Evolutionary conservation across 2,113 vertebrate genomes (phyloP), one percentile per base, ranked within the genome.

Genomic region (Pygoscelis adeliae): DNA sequence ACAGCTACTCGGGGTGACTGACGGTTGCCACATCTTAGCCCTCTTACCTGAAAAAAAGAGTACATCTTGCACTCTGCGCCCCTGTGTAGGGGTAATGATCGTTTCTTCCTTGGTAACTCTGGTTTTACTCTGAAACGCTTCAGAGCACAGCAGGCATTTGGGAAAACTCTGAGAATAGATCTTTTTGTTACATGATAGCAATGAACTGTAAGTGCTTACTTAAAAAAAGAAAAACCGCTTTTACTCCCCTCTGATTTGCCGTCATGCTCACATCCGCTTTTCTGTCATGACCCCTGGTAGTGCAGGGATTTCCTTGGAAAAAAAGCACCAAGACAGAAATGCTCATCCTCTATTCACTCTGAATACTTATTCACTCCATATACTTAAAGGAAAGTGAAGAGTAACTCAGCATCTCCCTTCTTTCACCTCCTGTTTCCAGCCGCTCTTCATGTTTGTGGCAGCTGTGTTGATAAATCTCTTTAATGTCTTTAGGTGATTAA

Each of bases 21-120:
- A 1, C 40, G 2, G 32, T 9, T 22, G 77, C 66, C 50, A 0
- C 53, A 7, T 11, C 49, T 14, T 4, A 9, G 4, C 7, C 13
- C 9, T 42, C 15, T 4, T 1, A 9, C 10, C 20, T 8, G 32
- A 9, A 46, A n/a, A n/a, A n/a, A n/a, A n/a, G n/a, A n/a, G n/a
- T 15, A 2, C 7, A 0, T 5, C 23, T 30, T 9, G 36, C 15
- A 0, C 9, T 2, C 13, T 3, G 23, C 4, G 10, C 30, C 38
- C 26, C 0, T 3, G 7, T 2, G 0, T 6, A 11, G 46, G 16
- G 17, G 3, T 6, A 4, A 3, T 1, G 12, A 5, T 19, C 3
- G 5, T 5, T 49, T 49, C 20, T 58, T 10, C 30, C 23, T 6
- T 3, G 11, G 23, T 32, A 58, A 11, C 22, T 19, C 25, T 5